Evolutionary conservation across 2,113 vertebrate genomes (phyloP), one percentile per base, ranked within the genome.

Genomic region (Triplophysa tibetana): DNA sequence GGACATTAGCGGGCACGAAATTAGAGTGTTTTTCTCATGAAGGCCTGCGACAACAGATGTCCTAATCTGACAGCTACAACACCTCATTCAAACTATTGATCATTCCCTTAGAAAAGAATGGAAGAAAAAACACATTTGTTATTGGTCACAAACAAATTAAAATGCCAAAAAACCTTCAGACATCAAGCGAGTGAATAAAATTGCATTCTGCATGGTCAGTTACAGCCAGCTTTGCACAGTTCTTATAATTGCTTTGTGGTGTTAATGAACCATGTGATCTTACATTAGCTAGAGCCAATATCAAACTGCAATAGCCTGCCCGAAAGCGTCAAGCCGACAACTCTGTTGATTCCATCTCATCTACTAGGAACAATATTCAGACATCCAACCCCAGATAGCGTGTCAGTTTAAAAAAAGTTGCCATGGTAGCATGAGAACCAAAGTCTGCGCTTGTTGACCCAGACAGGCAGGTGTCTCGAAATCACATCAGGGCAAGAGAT

Each of bases 381-480:
- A 63, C 33, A 60, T 24, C 54, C 52, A 73, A 60, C 54, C n/a
- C 33, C 16, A 24, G 54, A 69, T 3, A 48, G 72, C 54, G 24
- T 56, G 4, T 16, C 19, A 75, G 33, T 33, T 38, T 6, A 24
- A 38, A 63, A 67, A 82, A 82, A 56, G 52, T 50, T 12, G 23
- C n/a, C 33, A 60, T 73, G 54, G 54, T 60, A 73, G 70, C 70
- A 73, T 10, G 19, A 24, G 54, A 26, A 58, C 69, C 29, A 9
- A 43, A 61, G 41, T 61, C 72, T 75, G 58, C 58, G 66, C 78
- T 77, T 77, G 73, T 63, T 80, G 84, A 84, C 78, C 73, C 61
- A 82, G 63, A 80, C 68, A 54, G 29, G 64, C 77, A 78, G 64
- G 45, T 84, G 75, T 81, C 75, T 81, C 50, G 26, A 54, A 14